Conservation (phyloP, 2,113 vertebrate species). For the Sinocyclocheilus anophthalmus region DNA sequence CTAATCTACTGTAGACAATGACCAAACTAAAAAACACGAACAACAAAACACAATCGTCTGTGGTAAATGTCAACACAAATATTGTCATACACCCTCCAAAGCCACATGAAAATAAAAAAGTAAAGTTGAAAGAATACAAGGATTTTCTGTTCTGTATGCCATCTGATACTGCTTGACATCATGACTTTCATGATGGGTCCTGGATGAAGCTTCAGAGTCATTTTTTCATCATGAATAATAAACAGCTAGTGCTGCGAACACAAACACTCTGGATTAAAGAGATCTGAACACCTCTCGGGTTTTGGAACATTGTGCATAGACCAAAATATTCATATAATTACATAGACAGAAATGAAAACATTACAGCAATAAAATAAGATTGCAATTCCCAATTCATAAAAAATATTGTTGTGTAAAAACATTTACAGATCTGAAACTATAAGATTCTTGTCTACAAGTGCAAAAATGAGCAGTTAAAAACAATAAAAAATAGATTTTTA, state of each 20-base stretch:
- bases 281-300: background rate
- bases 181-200: background rate
- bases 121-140: background rate
- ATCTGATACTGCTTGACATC: background rate
- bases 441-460: background rate
- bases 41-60: background rate
- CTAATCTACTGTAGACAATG: slow-evolving; percentile 15
- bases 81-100: background rate
- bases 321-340: background rate
- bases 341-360: background rate
- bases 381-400: background rate
- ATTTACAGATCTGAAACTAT: background rate
- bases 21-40: slow-evolving; percentile 28
- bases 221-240: background rate
- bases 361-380: background rate
- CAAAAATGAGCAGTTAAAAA: background rate
- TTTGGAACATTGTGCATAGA: background rate
- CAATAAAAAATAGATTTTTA: background rate
- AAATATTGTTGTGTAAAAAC: slow-evolving; percentile 12
- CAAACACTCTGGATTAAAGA: background rate
- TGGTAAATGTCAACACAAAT: background rate
- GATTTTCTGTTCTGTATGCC: background rate
- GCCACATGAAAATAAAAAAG: background rate
- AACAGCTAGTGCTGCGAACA: background rate
- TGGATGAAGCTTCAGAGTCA: background rate